These are phyloP conservation scores for Urophycis tenuis DNA, from an alignment of 2,797 vertebrate species.

Conservation along the genomic window DNA sequence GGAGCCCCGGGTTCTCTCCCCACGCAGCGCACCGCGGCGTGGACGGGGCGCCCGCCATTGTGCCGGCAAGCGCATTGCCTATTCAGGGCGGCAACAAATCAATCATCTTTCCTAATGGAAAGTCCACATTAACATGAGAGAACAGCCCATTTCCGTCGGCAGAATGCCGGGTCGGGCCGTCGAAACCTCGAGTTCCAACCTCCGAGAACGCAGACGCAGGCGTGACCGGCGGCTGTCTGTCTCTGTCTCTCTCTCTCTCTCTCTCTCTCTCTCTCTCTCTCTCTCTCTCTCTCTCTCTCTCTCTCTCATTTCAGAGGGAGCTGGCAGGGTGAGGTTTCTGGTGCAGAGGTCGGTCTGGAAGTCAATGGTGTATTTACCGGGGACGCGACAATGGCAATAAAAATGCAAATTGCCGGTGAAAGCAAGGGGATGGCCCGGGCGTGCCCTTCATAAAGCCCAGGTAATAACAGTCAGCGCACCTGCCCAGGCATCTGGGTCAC, in stretches of 20 bases:
- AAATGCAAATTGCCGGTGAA: conserved; percentile 77
- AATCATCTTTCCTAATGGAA: conserved; percentile 76
- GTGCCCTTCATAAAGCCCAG: conserved; percentile 65
- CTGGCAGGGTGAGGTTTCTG: conserved; percentile 58
- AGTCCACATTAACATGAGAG: conserved; percentile 76
- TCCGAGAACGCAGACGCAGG: neutral
- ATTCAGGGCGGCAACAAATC: conserved; percentile 68
- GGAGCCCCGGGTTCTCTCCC: conserved; percentile 40
- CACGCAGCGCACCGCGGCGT: too few species aligned
- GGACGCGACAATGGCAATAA: conserved; percentile 72
- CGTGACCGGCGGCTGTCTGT: neutral
- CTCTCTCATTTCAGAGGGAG: conserved; percentile 60
- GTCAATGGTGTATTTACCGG: conserved; percentile 71
- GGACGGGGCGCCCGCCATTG: conserved; percentile 52
- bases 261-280: neutral
- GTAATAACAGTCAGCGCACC: conserved; percentile 69
- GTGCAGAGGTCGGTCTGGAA: conserved; percentile 59
- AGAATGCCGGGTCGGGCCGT: conserved; percentile 71
- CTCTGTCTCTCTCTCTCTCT: neutral
- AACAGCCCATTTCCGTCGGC: conserved; percentile 71
- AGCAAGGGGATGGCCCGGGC: conserved; percentile 57
- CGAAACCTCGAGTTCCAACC: conserved; percentile 41
- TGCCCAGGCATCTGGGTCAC: conserved; percentile 61
- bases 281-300: too few species aligned
- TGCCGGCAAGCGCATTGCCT: conserved; percentile 52